A percentile compares a stretch with the other conserved stretches of the same genome.
phyloP scores from a whole-genome alignment of 2,888 invertebrate species.

The Alloplasta piceator region DNA sequence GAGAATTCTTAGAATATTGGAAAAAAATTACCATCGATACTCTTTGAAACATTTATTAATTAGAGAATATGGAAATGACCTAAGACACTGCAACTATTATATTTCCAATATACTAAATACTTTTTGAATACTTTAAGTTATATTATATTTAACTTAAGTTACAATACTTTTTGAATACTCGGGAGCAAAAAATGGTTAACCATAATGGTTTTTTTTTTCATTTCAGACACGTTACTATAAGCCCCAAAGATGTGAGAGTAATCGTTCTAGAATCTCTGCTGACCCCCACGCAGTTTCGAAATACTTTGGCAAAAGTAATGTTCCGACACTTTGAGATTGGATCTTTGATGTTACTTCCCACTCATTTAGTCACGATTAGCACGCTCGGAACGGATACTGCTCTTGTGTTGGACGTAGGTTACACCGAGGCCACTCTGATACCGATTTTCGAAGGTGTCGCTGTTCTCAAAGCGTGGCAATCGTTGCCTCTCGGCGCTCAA shows the following conservation, averaged over 20 bases:
- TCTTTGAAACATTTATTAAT: too few relatives aligned
- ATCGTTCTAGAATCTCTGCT: slow-evolving; percentile 96
- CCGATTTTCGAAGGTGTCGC: slow-evolving; percentile 95
- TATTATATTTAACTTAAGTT: slow-evolving; percentile 22
- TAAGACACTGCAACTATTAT: too few relatives aligned
- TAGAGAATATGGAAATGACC: too few relatives aligned
- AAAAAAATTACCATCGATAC: too few relatives aligned
- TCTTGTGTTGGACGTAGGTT: slow-evolving; percentile 95
- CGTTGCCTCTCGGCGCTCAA: slow-evolving; percentile 90
- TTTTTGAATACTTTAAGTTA: neutral
- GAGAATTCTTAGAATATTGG: too few relatives aligned
- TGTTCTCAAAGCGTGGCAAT: slow-evolving; percentile 92
- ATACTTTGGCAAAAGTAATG: slow-evolving; percentile 95
- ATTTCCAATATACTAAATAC: slow-evolving; percentile 19
- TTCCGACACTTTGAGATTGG: slow-evolving; percentile 95
- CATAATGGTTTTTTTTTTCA: slow-evolving; percentile 1
- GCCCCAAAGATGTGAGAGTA: slow-evolving; percentile 96
- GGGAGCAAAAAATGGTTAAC: too few relatives aligned
- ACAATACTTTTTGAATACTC: slow-evolving; percentile 16
- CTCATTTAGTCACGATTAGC: slow-evolving; percentile 92
- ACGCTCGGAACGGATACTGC: slow-evolving; percentile 93
- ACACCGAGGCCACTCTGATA: slow-evolving; percentile 90
- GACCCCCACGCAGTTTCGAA: slow-evolving; percentile 91
- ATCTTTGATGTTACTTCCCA: slow-evolving; percentile 91
- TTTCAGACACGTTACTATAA: slow-evolving; percentile 92